Evolutionary conservation across 2,113 vertebrate species (phyloP), one percentile per base, ranked within the genome.

Genomic region (Silurus asotus): DNA sequence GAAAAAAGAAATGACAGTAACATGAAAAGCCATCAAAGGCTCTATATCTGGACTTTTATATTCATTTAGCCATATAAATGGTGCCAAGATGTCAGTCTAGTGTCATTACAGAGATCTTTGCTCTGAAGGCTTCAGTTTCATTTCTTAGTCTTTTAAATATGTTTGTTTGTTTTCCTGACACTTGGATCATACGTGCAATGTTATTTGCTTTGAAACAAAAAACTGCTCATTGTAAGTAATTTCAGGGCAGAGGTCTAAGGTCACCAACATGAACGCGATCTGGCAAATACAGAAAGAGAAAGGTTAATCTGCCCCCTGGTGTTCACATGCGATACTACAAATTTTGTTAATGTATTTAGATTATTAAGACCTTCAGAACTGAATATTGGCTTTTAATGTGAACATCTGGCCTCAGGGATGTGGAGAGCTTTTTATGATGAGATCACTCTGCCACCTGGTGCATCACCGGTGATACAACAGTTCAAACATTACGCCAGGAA

Each of bases 331-430:
- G 77, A 79, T 79, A 10, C 25, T 79, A 45, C 51, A 77, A n/a
- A n/a, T 55, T 76, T 53, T 55, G 55, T 37, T 37, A 37, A 37
- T 2, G 37, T 37, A 37, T 37, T 37, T 23, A 25, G 25, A 4
- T 25, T 76, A 25, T 14, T 55, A 17, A 25, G 15, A 28, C 25
- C n/a, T 45, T 48, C 19, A 23, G 76, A 58, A 6, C 6, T 15
- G 19, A 78, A 19, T 19, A 56, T 49, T 20, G 13, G 64, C 58
- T 51, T 64, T 56, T 81, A 65, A 65, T 81, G 61, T 81, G 61
- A 81, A 65, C 61, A 62, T 89, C 85, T 89, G 88, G 83, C 80
- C 88, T 89, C 86, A 89, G 88, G 88, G 88, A 89, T 75, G 78
- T 51, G 8, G 6, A 55, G 80, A 64, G 74, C 37, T 37, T 85